Evolutionary conservation across 2,797 vertebrate species (phyloP), one percentile per base, ranked within the genome.

Genomic region (Fringilla coelebs): DNA sequence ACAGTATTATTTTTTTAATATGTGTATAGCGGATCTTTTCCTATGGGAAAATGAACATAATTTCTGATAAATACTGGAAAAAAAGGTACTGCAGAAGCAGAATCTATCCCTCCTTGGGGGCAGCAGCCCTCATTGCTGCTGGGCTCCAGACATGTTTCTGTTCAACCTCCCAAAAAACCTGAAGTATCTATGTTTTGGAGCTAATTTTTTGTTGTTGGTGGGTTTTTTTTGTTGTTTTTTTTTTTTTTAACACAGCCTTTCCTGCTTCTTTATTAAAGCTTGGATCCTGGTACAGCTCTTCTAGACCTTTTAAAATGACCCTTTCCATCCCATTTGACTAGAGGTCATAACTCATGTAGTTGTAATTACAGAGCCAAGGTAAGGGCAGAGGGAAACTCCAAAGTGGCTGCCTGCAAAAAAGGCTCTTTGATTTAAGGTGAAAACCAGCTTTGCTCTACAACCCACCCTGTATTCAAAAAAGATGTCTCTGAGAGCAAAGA

Each of bases 351-450:
- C 77, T 93, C 71, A 22, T 52, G 80, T 70, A 85, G 77, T 4
- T 81, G 80, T 79, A 92, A 94, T 96, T 93, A 52, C 0, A 87
- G 62, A 82, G 67, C 51, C 61, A 58, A 76, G 71, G 77, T 13
- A 7, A 95, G 34, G 83, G 88, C 88, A 90, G 72, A 80, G 34
- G 80, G 49, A 76, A 74, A 72, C 25, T 7, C n/a, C 7, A 2
- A 14, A 0, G 3, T 17, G 17, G 46, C 29, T 7, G 1, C 46
- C 38, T 80, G 63, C 22, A n/a, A 13, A 83, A 91, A 88, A 67
- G 19, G 5, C 22, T 84, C 71, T 86, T 75, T 84, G 83, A 86
- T 51, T 86, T 54, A 58, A 88, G 83, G 88, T 77, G 79, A 83
- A 65, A 22, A 58, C 6, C 41, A 78, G 57, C 29, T 83, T 61